A percentile compares a stretch with the other conserved stretches of the same genome.
These are phyloP conservation scores for Drosophila seguyi DNA, from an alignment of 1,140 invertebrate species.

Conservation along the genomic window DNA sequence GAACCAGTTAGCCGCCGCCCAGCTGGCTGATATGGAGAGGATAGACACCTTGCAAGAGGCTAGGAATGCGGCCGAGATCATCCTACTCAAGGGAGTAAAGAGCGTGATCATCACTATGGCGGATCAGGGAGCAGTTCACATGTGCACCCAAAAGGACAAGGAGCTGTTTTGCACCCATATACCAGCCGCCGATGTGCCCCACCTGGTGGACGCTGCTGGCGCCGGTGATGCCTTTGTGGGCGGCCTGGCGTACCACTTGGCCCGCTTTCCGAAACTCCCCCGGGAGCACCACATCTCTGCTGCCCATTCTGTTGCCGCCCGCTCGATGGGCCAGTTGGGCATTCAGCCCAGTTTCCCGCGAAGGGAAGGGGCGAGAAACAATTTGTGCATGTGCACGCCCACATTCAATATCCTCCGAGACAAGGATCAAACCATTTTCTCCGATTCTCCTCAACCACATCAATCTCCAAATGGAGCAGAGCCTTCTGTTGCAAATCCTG, in stretches of 20 bases:
- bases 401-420: conserved; percentile 27
- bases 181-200: conserved; percentile 87
- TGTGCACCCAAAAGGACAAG: conserved; percentile 85
- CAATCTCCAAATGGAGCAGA: too few species aligned
- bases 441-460: too few species aligned
- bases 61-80: conserved; percentile 87
- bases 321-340: conserved; percentile 91
- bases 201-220: conserved; percentile 94
- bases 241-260: conserved; percentile 91
- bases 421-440: neutral
- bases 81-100: conserved; percentile 89
- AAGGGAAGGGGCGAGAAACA: neutral
- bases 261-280: conserved; percentile 87
- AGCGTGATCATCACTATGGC: conserved; percentile 94
- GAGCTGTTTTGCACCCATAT: conserved; percentile 85
- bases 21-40: conserved; percentile 87
- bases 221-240: conserved; percentile 97
- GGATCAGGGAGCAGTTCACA: conserved; percentile 89
- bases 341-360: conserved; percentile 89
- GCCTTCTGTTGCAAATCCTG: too few species aligned
- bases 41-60: conserved; percentile 86
- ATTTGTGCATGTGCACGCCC: conserved; percentile 25
- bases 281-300: conserved; percentile 89
- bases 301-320: conserved; percentile 90
- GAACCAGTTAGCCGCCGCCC: conserved; percentile 94